Evolutionary conservation across 2,888 invertebrate species (phyloP), one percentile per base, ranked within the genome.

Genomic region (Lasioglossum calceatum): DNA sequence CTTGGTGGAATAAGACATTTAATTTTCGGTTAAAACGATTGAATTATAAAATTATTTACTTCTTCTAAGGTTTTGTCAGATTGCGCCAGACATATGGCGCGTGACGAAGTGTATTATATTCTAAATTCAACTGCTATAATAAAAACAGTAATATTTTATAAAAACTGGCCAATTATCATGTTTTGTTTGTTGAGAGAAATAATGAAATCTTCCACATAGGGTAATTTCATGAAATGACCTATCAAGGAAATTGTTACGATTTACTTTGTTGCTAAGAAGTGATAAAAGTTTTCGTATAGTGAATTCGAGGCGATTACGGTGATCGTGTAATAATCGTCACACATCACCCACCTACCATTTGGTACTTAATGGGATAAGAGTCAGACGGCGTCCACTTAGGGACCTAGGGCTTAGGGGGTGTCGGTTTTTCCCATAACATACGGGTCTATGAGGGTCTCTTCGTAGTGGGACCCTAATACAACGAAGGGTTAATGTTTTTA

Each of bases 401-500:
- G 47, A 16, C 16, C 16, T 1, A 16, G 47, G 47, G 47, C 47
- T 47, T 47, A 47, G 90, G 86, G 89, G 85, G 74, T 89, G 92
- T 89, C 82, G 89, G 90, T 84, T 91, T 91, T 91, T 89, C 82
- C 80, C 88, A 80, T 86, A 80, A 82, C 90, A 93, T 93, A 91
- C 91, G 92, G 93, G 92, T 79, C 81, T 74, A 92, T 92, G 89
- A 88, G 91, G 93, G 93, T 86, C 76, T 64, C 67, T 81, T 64
- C 86, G 73, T 72, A 61, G 39, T 77, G 84, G 87, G 82, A 88
- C 82, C 87, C 84, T 77, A 83, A 82, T 84, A 76, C 78, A 54
- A 64, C 80, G 64, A 82, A 82, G 90, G 91, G 89, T 90, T 92
- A 93, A 93, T 92, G 93, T 92, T 92, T 92, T 91, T 91, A 91